Evolutionary conservation across 2,113 vertebrate genomes (phyloP), one percentile per base, ranked within the genome.

Genomic region (Carassius gibelio): DNA sequence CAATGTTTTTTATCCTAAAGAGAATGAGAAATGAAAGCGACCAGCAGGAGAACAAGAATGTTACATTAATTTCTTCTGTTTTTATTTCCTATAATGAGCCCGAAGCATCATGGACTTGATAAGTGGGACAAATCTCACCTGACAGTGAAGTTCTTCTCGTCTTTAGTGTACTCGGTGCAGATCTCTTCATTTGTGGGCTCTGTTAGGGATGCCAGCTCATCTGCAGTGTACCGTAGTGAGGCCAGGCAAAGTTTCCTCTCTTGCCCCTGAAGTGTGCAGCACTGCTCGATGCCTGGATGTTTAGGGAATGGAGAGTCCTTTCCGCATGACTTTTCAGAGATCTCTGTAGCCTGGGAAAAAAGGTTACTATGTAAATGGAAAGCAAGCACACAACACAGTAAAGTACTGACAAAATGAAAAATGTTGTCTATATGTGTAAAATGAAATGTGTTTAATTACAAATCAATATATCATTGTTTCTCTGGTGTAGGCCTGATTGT

Each of bases 241-340:
- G 95, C 95, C 90, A 96, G 91, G 36, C 96, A 96, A 21, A 95
- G 92, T 68, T 95, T 96, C 26, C 55, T 78, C 68, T 94, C 93
- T 0, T 96, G 91, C 8, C 94, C 95, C 68, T 93, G 55, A 0
- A 88, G 71, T 11, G 38, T 0, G 0, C 95, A 96, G 84, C 96
- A 96, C 30, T 75, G 77, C 0, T 89, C 69, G 0, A 90, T 92
- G 38, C 90, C 94, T 0, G 94, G 88, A 4, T 95, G 95, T 0
- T 82, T 87, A 0, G 95, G 95, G 79, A 95, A 96, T 1, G 94
- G 93, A 0, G 94, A 89, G 59, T 84, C 76, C 0, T 30, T 11
- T 0, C 89, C 0, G 38, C 95, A 96, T 45, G 95, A 94, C 10
- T 88, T 95, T 2, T 8, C 69, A 0, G 95, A 93, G 59, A 96